Percentiles rank a stretch among this genome's conserved stretches.
These are phyloP conservation scores for Pogonocichla stellata DNA, from an alignment of 2,113 vertebrate genomes.

Conservation along the genomic window DNA sequence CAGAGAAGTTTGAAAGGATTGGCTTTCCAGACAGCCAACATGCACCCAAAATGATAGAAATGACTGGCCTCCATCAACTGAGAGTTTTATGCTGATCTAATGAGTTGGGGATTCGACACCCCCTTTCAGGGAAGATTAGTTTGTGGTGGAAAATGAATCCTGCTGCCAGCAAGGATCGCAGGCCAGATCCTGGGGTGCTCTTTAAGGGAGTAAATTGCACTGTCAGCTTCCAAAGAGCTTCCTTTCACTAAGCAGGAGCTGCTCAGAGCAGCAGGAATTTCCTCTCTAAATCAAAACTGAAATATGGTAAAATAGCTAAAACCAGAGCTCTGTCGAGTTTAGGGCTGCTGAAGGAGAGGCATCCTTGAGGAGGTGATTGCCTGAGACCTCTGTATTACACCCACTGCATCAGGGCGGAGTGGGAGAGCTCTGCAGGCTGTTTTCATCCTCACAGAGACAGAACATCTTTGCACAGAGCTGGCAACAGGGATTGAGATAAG, in stretches of 20 bases:
- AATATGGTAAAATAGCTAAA: not conserved
- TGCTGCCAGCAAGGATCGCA: not conserved
- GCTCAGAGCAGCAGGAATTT: not conserved
- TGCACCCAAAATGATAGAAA: not conserved
- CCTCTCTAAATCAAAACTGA: not conserved
- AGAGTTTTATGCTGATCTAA: not conserved
- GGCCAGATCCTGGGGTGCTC: not conserved
- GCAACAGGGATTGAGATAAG: not conserved
- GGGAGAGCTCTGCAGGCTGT: not conserved
- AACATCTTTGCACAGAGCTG: not conserved
- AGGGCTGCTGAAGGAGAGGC: not conserved
- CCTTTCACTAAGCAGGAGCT: not conserved
- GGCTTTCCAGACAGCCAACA: rapidly evolving
- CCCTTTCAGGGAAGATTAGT: not conserved
- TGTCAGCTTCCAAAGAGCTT: not conserved
- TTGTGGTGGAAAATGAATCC: not conserved
- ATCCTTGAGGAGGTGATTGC: not conserved
- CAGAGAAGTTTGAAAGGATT: not conserved
- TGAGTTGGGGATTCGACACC: not conserved
- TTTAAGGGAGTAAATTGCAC: not conserved
- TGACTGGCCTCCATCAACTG: not conserved
- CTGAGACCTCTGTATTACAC: not conserved
- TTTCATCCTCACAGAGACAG: not conserved
- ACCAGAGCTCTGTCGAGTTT: not conserved
- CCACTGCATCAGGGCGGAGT: rapidly evolving